These are phyloP conservation scores for Drosophila planitibia DNA, from an alignment of 2,888 invertebrate species.

Conservation along the genomic window DNA sequence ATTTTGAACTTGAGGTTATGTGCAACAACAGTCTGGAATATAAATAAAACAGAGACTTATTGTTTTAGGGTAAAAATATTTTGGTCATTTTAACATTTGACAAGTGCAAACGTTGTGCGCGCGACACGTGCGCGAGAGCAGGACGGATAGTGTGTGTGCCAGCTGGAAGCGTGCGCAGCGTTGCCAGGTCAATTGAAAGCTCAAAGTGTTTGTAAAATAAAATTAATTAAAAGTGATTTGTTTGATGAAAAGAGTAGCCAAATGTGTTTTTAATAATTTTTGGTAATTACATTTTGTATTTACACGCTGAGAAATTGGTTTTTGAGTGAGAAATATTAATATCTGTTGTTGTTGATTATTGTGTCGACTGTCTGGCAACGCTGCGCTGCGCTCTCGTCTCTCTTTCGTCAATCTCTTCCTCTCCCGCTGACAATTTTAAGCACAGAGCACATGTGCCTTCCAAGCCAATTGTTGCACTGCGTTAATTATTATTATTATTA, in stretches of 20 bases:
- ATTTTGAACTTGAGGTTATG: constrained; percentile 62
- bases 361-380: constrained; percentile 54
- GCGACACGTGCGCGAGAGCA: constrained; percentile 43
- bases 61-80: constrained; percentile 68
- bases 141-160: constrained; percentile 36
- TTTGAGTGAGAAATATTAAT: constrained; percentile 3
- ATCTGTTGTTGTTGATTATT: not conserved
- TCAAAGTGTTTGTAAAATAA: not conserved
- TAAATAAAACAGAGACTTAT: constrained; percentile 81
- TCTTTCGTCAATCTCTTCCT: constrained; percentile 19
- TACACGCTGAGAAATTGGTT: not conserved
- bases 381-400: constrained; percentile 35
- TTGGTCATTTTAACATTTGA: constrained; percentile 37
- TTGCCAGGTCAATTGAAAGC: constrained; percentile 29
- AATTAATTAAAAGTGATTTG: not conserved
- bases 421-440: constrained; percentile 51
- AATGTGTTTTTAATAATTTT: not conserved
- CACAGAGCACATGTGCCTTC: constrained; percentile 69
- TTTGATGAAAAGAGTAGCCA: not conserved
- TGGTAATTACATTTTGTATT: too few relatives aligned
- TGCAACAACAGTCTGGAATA: constrained; percentile 65
- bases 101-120: constrained; percentile 2
- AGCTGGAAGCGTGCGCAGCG: constrained; percentile 42
- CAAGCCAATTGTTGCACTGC: constrained; percentile 67
- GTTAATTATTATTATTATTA: constrained; percentile 30